Evolutionary conservation across 2,113 vertebrate genomes (phyloP).

Genomic region (Hirundichthys speculiger): DNA sequence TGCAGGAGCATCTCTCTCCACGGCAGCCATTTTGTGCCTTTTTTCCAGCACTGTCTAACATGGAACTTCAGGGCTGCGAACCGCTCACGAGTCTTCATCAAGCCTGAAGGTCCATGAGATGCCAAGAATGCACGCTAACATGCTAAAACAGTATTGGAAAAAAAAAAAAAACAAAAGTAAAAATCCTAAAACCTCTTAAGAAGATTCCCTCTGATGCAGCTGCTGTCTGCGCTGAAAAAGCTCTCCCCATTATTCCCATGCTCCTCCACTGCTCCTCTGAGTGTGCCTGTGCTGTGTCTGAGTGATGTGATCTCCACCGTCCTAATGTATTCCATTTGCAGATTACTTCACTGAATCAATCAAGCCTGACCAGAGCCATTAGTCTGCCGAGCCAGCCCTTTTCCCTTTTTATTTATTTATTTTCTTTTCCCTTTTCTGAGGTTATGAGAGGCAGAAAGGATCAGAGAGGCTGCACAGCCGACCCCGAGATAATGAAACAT

Average conservation of each 20-base stretch:
- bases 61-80: constrained; percentile 68
- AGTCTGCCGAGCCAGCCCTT: constrained; percentile 62
- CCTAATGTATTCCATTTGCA: constrained; percentile 79
- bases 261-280: constrained; percentile 46
- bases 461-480: constrained; percentile 27
- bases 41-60: constrained; percentile 70
- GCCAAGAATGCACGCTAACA: background rate
- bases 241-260: constrained; percentile 25
- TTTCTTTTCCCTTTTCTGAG: constrained; percentile 9
- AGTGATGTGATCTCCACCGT: constrained; percentile 64
- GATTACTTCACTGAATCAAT: constrained; percentile 79
- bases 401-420: too few species aligned
- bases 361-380: constrained; percentile 73
- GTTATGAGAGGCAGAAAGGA: constrained; percentile 54
- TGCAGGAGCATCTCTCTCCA: constrained; percentile 56
- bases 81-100: constrained; percentile 14
- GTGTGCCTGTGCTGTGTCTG: constrained; percentile 50
- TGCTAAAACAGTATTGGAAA: background rate
- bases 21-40: constrained; percentile 80
- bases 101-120: background rate
- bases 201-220: background rate
- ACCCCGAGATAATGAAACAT: constrained; percentile 61
- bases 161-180: background rate
- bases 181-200: background rate
- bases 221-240: too few species aligned